Evolutionary conservation across 1,140 invertebrate species (phyloP).

Genomic region (Dinoponera quadriceps): DNA sequence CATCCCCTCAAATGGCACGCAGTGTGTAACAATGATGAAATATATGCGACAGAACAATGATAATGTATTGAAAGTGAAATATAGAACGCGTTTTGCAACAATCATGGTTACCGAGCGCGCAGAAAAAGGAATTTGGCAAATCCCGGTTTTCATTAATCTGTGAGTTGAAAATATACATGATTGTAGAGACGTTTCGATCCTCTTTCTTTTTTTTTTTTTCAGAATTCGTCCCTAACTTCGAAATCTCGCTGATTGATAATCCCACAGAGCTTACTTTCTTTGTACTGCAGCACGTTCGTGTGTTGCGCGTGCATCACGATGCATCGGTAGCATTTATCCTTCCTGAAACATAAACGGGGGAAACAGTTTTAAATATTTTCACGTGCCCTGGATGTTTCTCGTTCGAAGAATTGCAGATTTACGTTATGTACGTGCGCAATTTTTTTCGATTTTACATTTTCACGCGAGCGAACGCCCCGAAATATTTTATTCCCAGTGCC

Average conservation of each 20-base stretch:
- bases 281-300: constrained; percentile 90
- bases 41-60: no score
- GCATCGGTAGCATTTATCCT: constrained; percentile 87
- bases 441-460: constrained; percentile 15
- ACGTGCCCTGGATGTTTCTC: neutral
- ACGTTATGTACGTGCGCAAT: neutral
- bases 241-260: constrained; percentile 4
- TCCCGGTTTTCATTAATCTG: neutral
- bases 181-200: no score
- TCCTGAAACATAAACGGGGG: constrained; percentile 81
- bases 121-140: no score
- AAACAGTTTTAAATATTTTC: constrained; percentile 15
- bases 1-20: no score
- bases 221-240: neutral
- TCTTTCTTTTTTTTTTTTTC: neutral
- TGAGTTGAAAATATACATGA: neutral
- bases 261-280: constrained; percentile 89
- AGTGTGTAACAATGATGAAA: no score
- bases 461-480: neutral
- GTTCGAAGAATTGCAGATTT: constrained; percentile 4
- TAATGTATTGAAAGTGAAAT: no score
- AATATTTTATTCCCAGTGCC: neutral
- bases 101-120: no score
- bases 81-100: no score
- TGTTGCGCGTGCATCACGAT: constrained; percentile 91